Evolutionary conservation across 2,113 vertebrate genomes (phyloP).

Genomic region (Periophthalmus modestus): DNA sequence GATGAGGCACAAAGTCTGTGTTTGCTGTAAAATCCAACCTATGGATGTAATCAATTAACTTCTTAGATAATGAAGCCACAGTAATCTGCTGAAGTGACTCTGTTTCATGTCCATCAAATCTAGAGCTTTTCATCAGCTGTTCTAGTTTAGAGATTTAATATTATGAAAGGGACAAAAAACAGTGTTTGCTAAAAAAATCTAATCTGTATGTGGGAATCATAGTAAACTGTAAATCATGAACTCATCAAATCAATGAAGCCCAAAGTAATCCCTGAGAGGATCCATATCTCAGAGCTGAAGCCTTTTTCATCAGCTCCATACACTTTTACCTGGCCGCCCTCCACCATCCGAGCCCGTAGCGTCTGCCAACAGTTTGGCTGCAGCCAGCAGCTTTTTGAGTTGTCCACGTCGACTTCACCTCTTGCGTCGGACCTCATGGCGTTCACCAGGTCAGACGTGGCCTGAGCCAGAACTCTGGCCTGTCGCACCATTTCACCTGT

Average conservation of each 20-base stretch:
- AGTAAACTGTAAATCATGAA: background rate
- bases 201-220: background rate
- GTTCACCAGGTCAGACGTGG: conserved; percentile 95
- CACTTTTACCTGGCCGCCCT: conserved; percentile 92
- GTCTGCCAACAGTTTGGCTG: conserved; percentile 95
- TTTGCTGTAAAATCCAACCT: no score
- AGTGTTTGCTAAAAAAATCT: background rate
- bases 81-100: no score
- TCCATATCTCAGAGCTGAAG: background rate
- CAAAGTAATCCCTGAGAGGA: background rate
- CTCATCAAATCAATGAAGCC: background rate
- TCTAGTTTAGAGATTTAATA: background rate
- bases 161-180: background rate
- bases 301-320: background rate
- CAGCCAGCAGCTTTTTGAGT: conserved; percentile 98
- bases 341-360: conserved; percentile 98
- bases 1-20: no score
- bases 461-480: conserved; percentile 95
- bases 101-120: no score
- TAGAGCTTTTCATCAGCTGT: no score
- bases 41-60: no score
- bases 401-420: conserved; percentile 95
- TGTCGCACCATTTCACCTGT: conserved; percentile 98
- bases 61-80: no score
- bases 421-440: conserved; percentile 97